Base-by-base conservation (phyloP, 2,113 vertebrate species). In the Xenopus borealis region DNA sequence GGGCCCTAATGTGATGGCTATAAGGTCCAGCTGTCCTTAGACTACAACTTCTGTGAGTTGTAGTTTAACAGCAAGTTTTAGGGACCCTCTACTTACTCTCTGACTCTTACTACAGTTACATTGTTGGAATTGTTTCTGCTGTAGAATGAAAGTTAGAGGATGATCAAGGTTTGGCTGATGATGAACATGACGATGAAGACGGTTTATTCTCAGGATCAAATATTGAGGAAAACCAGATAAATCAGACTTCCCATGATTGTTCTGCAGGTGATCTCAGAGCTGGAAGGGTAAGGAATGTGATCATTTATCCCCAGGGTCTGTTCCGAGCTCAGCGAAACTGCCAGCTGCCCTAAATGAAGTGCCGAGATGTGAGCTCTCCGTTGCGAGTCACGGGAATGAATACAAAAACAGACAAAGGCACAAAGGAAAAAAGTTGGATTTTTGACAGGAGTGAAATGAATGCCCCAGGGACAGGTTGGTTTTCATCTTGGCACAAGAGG, bases 261-360 rank as follows among this genome's bases (percentile, higher is more conserved):
- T 4, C 8, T 52, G 57, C 57, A n/a, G 64, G 65, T 10, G 62
- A 73, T 73, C 72, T 7, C 30, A 16, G 52, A 11, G 5, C 46
- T 63, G 46, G 30, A 63, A 30, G 44, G 30, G 4, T 20, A 52
- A 40, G 63, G 72, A 74, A 74, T 74, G 50, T 27, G 72, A 74
- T 66, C 9, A 74, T 57, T 58, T 40, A 59, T 73, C 63, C 72
- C 64, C 62, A 27, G 62, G 12, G 53, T 18, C 4, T 27, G 23
- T 19, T 64, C 59, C 13, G 11, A 10, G 14, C 52, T n/a, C 6
- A 5, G 7, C 20, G 46, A 23, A 4, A 8, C 30, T 74, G 72
- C 72, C 72, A 74, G 59, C 17, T 7, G 40, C 52, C 12, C 14
- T 66, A 61, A 67, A 74, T 66, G 57, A 74, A 40, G 72, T 33